Percentiles rank a stretch among this genome's conserved stretches.
These are phyloP conservation scores for Artibeus lituratus DNA, from an alignment of 2,797 vertebrate genomes.

Conservation along the genomic window DNA sequence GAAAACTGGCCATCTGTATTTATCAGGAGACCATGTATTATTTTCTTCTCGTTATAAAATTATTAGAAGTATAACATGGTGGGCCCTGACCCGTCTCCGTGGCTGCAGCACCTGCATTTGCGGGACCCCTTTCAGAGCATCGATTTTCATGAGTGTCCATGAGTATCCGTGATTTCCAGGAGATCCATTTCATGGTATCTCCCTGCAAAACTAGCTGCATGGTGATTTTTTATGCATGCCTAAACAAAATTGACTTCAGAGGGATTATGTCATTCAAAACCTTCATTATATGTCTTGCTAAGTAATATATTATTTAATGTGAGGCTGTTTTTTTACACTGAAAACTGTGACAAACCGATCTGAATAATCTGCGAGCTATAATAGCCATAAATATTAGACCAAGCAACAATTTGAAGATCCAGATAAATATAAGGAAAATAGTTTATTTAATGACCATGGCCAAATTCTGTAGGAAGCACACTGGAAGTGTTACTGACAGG, in stretches of 20 bases:
- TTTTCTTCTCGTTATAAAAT: conserved; percentile 1
- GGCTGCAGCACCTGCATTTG: not conserved
- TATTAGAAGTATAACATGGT: not conserved
- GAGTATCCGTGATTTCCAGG: too few relatives aligned
- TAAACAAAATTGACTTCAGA: not conserved
- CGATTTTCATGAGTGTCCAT: too few relatives aligned
- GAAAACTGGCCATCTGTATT: not conserved
- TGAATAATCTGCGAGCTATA: not conserved
- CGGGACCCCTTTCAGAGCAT: not conserved
- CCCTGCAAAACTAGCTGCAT: not conserved
- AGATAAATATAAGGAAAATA: not conserved
- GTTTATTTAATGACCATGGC: not conserved
- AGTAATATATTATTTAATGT: not conserved
- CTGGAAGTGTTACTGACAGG: not conserved
- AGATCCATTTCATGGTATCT: not conserved
- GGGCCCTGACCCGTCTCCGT: not conserved
- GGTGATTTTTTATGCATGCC: not conserved
- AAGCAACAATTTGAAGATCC: not conserved
- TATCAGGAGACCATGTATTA: not conserved
- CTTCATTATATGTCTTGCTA: not conserved
- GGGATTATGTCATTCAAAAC: not conserved
- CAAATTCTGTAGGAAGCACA: not conserved
- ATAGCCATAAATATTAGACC: not conserved
- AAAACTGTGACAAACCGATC: not conserved
- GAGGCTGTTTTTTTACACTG: not conserved